These are phyloP conservation scores for Eilema griseolum DNA, from an alignment of 2,888 invertebrate species.

Conservation along the genomic window DNA sequence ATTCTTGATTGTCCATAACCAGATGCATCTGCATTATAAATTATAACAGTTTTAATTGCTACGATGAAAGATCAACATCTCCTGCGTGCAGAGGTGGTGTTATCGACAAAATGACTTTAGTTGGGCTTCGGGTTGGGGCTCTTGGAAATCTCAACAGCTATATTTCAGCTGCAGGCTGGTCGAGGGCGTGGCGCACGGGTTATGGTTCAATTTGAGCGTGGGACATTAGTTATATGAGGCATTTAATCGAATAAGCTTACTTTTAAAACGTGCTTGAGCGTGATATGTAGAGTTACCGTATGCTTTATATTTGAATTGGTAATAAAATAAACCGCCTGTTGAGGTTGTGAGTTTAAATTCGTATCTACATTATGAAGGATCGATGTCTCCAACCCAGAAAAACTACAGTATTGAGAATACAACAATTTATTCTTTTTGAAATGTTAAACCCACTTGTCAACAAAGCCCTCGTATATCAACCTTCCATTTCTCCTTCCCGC, in stretches of 20 bases:
- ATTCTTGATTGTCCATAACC: neutral
- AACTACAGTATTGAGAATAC: no score
- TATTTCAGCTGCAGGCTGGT: slow-evolving; percentile 1
- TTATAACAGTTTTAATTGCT: neutral
- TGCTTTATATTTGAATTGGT: no score
- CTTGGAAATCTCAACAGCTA: neutral
- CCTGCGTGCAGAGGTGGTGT: neutral
- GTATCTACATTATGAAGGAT: no score
- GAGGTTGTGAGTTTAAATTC: no score
- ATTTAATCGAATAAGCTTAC: neutral
- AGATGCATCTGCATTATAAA: neutral
- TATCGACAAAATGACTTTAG: neutral
- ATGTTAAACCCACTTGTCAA: no score
- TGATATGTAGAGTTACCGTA: neutral
- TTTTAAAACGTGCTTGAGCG: neutral
- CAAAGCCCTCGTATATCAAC: no score
- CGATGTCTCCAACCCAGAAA: no score
- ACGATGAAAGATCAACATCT: neutral
- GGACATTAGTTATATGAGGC: neutral
- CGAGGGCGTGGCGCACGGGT: slow-evolving; percentile 10
- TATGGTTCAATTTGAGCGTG: slow-evolving; percentile 17
- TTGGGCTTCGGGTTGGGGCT: neutral
- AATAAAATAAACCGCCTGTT: no score
- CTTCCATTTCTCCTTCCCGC: no score
- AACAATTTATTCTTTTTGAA: no score